Evolutionary conservation across 2,888 invertebrate species (phyloP).

Genomic region (Euplexia lucipara): DNA sequence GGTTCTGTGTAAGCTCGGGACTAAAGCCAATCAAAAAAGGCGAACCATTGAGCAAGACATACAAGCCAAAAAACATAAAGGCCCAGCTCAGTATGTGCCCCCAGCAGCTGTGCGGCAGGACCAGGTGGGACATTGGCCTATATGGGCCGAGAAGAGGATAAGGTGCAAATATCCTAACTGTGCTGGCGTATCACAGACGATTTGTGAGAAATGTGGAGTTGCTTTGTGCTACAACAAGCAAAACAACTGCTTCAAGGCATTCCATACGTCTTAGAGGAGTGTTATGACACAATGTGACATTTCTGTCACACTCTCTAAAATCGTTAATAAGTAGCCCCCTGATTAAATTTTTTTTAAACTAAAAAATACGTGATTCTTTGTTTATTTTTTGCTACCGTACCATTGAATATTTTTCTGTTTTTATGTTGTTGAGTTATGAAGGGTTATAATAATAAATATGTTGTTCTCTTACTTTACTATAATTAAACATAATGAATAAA

Average conservation of each 20-base stretch:
- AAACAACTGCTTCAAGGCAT: constrained; percentile 43
- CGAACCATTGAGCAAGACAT: constrained; percentile 41
- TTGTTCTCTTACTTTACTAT: too few relatives aligned
- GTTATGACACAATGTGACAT: not conserved
- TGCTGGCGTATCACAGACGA: constrained; percentile 39
- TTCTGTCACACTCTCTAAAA: too few relatives aligned
- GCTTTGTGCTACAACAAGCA: constrained; percentile 50
- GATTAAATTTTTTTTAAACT: too few relatives aligned
- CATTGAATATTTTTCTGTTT: not conserved
- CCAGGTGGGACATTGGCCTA: constrained; percentile 61
- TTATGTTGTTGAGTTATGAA: constrained; percentile 1
- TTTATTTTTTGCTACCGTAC: too few relatives aligned
- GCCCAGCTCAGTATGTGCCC: constrained; percentile 60
- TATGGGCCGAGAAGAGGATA: constrained; percentile 53
- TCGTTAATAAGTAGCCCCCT: too few relatives aligned
- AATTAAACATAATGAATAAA: too few relatives aligned
- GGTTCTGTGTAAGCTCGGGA: constrained; percentile 43
- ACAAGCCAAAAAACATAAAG: constrained; percentile 56
- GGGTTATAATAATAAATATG: constrained; percentile 10
- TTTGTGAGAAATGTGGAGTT: constrained; percentile 54
- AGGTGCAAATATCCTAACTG: constrained; percentile 49
- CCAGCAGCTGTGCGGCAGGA: constrained; percentile 54
- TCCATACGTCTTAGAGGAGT: constrained; percentile 20
- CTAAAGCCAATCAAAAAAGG: constrained; percentile 25
- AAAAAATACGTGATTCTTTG: too few relatives aligned